phyloP scores from a whole-genome alignment of 2,113 vertebrate species.

The Mesembrinibis cayennensis region DNA sequence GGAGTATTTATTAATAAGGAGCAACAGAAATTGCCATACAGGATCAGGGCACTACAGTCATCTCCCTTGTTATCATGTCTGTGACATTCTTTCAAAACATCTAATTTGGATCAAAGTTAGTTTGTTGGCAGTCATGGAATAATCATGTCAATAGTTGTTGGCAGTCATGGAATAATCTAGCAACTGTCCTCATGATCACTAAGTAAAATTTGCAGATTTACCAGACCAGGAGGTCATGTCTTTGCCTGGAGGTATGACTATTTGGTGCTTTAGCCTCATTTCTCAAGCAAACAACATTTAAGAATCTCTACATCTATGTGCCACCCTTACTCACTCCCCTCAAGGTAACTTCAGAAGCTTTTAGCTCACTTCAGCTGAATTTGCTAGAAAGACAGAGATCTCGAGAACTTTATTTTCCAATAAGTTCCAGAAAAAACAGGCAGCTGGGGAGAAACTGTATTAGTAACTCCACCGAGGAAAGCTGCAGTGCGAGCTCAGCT shows the following conservation, averaged over 20 bases:
- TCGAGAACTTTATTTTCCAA: accelerated
- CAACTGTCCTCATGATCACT: not conserved
- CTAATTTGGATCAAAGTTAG: not conserved
- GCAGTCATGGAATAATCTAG: not conserved
- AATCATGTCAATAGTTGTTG: not conserved
- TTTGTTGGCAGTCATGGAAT: not conserved
- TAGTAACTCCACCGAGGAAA: not conserved
- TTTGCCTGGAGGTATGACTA: not conserved
- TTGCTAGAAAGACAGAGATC: not conserved
- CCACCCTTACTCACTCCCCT: not conserved
- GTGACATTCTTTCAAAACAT: not conserved
- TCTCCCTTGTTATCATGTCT: not conserved
- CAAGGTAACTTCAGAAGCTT: not conserved
- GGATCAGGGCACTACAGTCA: not conserved
- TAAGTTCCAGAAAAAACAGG: not conserved
- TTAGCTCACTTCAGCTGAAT: not conserved
- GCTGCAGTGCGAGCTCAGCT: not conserved
- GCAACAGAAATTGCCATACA: not conserved
- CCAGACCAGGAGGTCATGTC: not conserved
- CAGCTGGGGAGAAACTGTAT: not conserved
- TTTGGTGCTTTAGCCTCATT: not conserved
- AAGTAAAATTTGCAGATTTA: not conserved
- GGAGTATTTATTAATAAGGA: not conserved
- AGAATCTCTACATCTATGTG: not conserved
- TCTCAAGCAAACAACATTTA: not conserved